These are phyloP conservation scores for Scaptomyza parva DNA, from an alignment of 2,888 invertebrate species.

Conservation along the genomic window DNA sequence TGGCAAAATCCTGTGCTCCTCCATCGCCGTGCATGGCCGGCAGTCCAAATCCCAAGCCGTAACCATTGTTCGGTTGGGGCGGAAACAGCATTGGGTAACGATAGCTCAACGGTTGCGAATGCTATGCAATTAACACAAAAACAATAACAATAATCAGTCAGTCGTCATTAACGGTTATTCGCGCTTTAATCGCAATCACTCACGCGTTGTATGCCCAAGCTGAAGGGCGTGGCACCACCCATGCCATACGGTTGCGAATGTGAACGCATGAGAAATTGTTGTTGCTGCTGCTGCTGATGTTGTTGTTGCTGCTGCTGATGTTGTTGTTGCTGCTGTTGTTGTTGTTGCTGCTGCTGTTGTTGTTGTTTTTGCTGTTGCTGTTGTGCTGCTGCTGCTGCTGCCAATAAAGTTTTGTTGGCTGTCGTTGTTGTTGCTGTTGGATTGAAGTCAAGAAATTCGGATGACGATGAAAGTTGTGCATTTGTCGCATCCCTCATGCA, in stretches of 20 bases:
- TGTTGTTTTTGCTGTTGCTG: constrained; percentile 52
- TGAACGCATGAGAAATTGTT: constrained; percentile 74
- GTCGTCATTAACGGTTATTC: constrained; percentile 1
- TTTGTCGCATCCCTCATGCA: constrained; percentile 84
- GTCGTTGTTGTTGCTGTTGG: constrained; percentile 66
- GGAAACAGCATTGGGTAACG: constrained; percentile 81
- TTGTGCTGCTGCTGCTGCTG: constrained; percentile 40
- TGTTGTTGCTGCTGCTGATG: constrained; percentile 52
- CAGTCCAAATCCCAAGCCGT: constrained; percentile 57
- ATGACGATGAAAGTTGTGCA: constrained; percentile 83
- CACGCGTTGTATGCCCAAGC: constrained; percentile 83
- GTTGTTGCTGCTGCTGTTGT: constrained; percentile 58
- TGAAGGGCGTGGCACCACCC: constrained; percentile 77
- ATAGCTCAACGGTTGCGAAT: constrained; percentile 75
- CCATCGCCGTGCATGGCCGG: constrained; percentile 75
- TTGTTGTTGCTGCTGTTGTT: constrained; percentile 43
- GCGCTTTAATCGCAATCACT: constrained; percentile 54
- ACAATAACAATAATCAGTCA: constrained; percentile 51
- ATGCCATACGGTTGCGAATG: constrained; percentile 65
- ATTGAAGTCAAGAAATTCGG: constrained; percentile 84
- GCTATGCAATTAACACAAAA: constrained; percentile 63
- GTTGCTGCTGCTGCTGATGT: constrained; percentile 63
- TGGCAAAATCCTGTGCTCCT: constrained; percentile 87
- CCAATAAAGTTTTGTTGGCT: constrained; percentile 45
- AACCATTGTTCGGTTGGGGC: constrained; percentile 55